Evolutionary conservation across 2,888 invertebrate species (phyloP), one percentile per base, ranked within the genome.

Genomic region (Metacarcinus magister): DNA sequence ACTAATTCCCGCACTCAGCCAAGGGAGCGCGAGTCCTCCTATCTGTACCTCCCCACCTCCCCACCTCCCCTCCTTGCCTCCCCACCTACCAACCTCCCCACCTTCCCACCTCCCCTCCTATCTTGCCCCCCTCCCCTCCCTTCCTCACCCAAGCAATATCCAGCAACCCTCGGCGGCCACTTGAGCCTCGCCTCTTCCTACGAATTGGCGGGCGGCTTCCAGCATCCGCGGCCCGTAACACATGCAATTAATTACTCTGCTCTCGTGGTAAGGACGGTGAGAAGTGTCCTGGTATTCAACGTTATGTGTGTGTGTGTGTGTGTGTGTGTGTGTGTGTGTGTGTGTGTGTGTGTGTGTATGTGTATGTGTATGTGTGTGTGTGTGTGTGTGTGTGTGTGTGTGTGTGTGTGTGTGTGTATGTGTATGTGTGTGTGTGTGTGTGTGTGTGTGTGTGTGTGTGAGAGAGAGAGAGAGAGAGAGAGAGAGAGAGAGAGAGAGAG

Each of bases 191-290:
- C 32, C 32, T 32, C 82, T 32, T 82, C 82, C 32, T 82, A 93
- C n/a, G 75, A 75, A 60, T 44, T n/a, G 75, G 44, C 93, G 75
- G 44, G 67, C 19, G 39, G 60, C 60, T 43, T 43, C 43, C 93
- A 93, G 13, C 44, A 75, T 75, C 93, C 75, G n/a, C 43, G 93
- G 93, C 7, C 32, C 93, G 75, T 60, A 43, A 93, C 93, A 93
- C 93, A 93, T 93, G 93, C 75, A 93, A 93, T 93, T 93, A 93
- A 93, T 93, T 93, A 93, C 43, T 75, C 28, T 75, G 93, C 54
- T 75, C 82, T 82, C 82, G 82, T 82, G 82, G 32, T 32, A 10
- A 82, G 32, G 82, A 16, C 82, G 32, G 32, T 28, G 82, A 82
- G 82, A 82, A 82, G 82, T 82, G 82, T 82, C 82, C 32, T 32